Base-by-base conservation (phyloP, 2,888 invertebrate genomes). In the Anthophora plumipes region DNA sequence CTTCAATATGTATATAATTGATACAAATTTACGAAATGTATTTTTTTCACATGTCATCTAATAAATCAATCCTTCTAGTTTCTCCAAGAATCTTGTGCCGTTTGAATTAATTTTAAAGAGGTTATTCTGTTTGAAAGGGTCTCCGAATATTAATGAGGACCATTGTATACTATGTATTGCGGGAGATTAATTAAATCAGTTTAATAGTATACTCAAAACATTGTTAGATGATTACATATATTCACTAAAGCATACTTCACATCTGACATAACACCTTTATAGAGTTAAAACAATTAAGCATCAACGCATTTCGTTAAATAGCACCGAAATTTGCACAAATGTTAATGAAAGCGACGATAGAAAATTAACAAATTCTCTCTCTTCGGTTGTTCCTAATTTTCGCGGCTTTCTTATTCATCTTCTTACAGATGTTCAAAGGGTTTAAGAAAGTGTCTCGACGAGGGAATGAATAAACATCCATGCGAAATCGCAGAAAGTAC, bases 391-490 rank as follows among this genome's bases (percentile, higher is more conserved):
- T 48, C 31, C 39, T 67, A 79, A 66, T 80, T 80, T 67, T 39
- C 17, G 12, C 37, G 31, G 17, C 20, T 52, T 52, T 59, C 60
- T 39, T 61, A 25, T 39, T 54, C 57, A 48, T 75, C 46, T 61
- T 50, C 41, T 31, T 22, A 31, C 2, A 31, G 50, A 20, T 39
- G 20, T 25, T 79, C 72, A 80, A 79, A 71, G 70, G n/a, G 57
- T 63, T 37, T 37, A 46, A 76, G 64, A 72, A 68, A 57, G 37
- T 46, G 12, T 41, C 43, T 3, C n/a, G 11, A 25, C 39, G 17
- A 37, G n/a, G 46, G 25, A 64, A 70, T 75, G 69, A 79, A 66
- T 69, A 69, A 50, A 75, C 64, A 64, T 67, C 12, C 17, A 8
- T 7, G 25, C 22, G 25, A 43, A 41, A 60, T 72, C 5, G 37